Conservation (phyloP, 2,888 invertebrate genomes). For the Drosophila ezoana region DNA sequence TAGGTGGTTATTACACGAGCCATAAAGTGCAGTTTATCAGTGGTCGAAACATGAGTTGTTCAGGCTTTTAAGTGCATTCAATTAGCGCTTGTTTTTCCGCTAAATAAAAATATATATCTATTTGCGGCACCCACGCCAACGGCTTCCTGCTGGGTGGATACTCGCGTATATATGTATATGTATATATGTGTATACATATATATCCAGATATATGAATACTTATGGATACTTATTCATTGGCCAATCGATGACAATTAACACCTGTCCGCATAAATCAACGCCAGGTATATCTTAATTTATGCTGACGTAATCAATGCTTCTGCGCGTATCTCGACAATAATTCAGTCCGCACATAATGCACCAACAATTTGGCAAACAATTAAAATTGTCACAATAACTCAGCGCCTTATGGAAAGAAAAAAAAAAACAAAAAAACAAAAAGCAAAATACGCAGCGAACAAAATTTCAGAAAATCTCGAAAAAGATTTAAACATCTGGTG, state of each 20-base stretch:
- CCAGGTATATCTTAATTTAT: constrained; percentile 72
- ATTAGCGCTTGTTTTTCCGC: constrained; percentile 48
- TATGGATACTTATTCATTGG: constrained; percentile 53
- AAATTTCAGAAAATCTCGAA: no score
- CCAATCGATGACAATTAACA: constrained; percentile 64
- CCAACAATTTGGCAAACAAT: constrained; percentile 56
- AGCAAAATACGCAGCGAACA: background rate
- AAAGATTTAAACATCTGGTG: no score
- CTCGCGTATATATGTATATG: constrained; percentile 12
- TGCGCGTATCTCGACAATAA: constrained; percentile 59
- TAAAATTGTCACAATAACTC: constrained; percentile 71
- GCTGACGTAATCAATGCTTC: constrained; percentile 71
- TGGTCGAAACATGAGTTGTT: constrained; percentile 44
- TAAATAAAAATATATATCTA: background rate
- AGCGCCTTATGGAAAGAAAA: constrained; percentile 42
- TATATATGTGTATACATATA: background rate
- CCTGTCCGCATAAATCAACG: constrained; percentile 61
- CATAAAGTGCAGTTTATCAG: constrained; percentile 58
- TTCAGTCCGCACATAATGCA: constrained; percentile 41
- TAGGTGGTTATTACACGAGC: constrained; percentile 30
- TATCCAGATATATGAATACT: constrained; percentile 17
- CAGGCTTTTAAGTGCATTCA: constrained; percentile 59
- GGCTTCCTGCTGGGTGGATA: constrained; percentile 49
- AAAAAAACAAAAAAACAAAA: constrained; percentile 1
- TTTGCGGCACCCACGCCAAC: constrained; percentile 31